Evolutionary conservation across 2,888 invertebrate genomes (phyloP), one percentile per base, ranked within the genome.

Genomic region (Spodoptera exigua): DNA sequence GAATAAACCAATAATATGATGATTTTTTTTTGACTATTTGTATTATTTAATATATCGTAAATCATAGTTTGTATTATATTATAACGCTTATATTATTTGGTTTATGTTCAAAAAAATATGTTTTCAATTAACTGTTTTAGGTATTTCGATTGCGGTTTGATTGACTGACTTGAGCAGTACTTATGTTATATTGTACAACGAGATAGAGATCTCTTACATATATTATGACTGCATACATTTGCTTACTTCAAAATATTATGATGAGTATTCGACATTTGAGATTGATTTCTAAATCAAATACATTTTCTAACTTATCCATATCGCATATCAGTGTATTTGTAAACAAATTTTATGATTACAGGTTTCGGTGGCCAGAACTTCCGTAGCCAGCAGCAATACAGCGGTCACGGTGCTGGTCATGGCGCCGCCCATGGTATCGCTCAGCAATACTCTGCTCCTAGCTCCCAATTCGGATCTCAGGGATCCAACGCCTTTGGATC

Each of bases 391-490:
- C 77, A 63, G 10, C 77, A 63, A 9, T 34, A 48, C 13, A 39
- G 44, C 14, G 34, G 67, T 9, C 67, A 44, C 43, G 67, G 67
- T 9, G 37, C 34, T 2, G 34, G 21, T 0, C 14, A 37, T 40
- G 45, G 45, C n/a, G 21, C 40, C n/a, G 48, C 36, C 1, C 48
- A 37, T 16, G 16, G 16, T 17, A n/a, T 48, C 7, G 40, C 37
- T 21, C 41, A 41, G 17, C 46, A 69, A 40, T 70, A 62, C 51
- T 14, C 71, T 4, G 58, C 54, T 2, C 82, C 83, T 0, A 80
- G 81, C 71, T 62, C 78, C 46, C 83, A 81, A 47, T 85, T 78
- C 51, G 65, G 72, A 3, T 35, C 70, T 16, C 59, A 27, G 27
- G 27, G 27, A 9, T 27, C 27, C 27, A n/a, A n/a, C n/a, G n/a